Conservation (phyloP, 2,113 vertebrate species). For the Lethenteron reissneri region DNA sequence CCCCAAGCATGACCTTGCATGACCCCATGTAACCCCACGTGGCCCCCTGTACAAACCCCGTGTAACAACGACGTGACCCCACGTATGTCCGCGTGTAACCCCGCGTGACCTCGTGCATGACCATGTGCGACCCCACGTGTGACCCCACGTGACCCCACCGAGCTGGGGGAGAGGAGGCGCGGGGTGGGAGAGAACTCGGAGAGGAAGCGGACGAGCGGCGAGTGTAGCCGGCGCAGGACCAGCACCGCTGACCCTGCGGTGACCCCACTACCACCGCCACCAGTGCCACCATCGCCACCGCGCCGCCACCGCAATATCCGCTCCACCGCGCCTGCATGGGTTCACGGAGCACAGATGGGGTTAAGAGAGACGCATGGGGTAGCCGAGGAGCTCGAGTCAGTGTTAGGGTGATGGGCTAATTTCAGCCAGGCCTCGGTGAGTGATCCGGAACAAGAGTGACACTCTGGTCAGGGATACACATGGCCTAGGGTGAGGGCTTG, state of each 20-base stretch:
- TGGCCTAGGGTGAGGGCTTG: no score
- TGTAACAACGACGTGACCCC: not conserved
- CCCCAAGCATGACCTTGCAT: conserved; percentile 1
- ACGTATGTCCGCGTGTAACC: not conserved
- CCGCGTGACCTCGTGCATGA: no score
- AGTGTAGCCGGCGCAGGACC: conserved; percentile 48
- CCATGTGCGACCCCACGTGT: not conserved
- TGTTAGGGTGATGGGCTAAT: not conserved
- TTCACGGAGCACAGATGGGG: not conserved
- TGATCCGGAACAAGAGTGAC: no score
- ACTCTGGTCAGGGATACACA: no score
- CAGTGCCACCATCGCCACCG: conserved; percentile 35
- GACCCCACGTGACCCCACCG: conserved; percentile 16
- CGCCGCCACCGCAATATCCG: conserved; percentile 7
- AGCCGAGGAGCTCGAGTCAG: not conserved
- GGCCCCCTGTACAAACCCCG: not conserved
- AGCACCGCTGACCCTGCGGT: conserved; percentile 32
- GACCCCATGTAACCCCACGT: not conserved
- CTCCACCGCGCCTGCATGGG: no score
- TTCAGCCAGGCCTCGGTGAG: no score
- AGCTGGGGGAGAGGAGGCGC: conserved; percentile 27
- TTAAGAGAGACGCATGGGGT: not conserved
- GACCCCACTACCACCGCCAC: conserved; percentile 19
- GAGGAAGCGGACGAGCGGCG: conserved; percentile 35
- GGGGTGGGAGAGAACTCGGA: conserved; percentile 27